These are phyloP conservation scores for Platycnemis pennipes DNA, from an alignment of 2,888 invertebrate species.

Conservation along the genomic window DNA sequence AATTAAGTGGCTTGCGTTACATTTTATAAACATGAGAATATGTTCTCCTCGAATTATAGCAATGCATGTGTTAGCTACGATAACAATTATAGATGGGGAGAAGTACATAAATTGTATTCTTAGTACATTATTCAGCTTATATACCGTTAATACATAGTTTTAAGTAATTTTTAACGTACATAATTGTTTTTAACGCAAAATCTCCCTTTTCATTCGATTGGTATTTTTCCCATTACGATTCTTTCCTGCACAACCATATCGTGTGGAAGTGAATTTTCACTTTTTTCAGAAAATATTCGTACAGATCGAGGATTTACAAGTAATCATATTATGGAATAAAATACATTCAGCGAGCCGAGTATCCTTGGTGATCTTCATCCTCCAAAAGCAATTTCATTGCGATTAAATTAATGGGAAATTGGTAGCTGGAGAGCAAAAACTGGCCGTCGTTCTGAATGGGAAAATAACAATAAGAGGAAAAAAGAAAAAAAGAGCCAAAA, in stretches of 20 bases:
- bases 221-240: neutral
- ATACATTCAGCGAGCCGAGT: neutral
- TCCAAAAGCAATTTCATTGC: neutral
- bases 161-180: too few relatives aligned
- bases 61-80: too few relatives aligned
- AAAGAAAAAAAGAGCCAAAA: neutral
- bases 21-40: too few relatives aligned
- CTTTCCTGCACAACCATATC: neutral
- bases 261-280: neutral
- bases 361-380: neutral
- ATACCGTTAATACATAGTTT: too few relatives aligned
- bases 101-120: too few relatives aligned
- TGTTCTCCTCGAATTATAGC: too few relatives aligned
- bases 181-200: too few relatives aligned
- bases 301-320: neutral
- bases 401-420: neutral
- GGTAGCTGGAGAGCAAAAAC: neutral
- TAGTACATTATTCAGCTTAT: too few relatives aligned
- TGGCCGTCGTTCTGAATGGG: neutral
- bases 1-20: too few relatives aligned
- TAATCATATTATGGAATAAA: neutral
- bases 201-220: too few relatives aligned
- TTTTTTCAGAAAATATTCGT: neutral
- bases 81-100: too few relatives aligned
- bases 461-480: neutral